A percentile compares a stretch with the other conserved stretches of the same genome.
Conservation (phyloP, 2,797 vertebrate genomes). For the Atherinosoma microstoma region DNA sequence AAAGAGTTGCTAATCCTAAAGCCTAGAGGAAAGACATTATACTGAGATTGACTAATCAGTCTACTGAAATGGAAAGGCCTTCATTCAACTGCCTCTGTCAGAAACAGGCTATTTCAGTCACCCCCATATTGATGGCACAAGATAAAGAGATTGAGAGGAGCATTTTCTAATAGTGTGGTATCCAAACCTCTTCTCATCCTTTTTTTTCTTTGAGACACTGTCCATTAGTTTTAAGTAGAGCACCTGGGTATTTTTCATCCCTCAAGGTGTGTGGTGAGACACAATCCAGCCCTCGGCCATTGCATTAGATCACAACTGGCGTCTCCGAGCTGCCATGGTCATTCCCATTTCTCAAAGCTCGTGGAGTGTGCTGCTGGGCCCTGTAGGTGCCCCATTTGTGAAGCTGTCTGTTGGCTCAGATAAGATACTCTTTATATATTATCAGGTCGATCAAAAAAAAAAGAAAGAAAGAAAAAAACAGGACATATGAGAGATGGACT, state of each 20-base stretch:
- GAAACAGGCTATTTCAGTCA: constrained; percentile 68
- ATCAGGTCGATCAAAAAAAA: constrained; percentile 79
- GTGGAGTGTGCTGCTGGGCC: constrained; percentile 69
- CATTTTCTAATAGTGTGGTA: constrained; percentile 65
- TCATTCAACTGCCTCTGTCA: constrained; percentile 65
- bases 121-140: constrained; percentile 49
- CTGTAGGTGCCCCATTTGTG: constrained; percentile 82
- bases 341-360: constrained; percentile 84
- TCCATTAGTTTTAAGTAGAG: constrained; percentile 84
- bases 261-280: constrained; percentile 82
- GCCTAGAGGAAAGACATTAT: constrained; percentile 75
- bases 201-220: constrained; percentile 75
- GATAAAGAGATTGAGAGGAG: constrained; percentile 65
- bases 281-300: constrained; percentile 79
- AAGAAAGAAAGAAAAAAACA: constrained; percentile 67
- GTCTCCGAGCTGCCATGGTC: constrained; percentile 78
- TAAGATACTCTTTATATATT: constrained; percentile 82
- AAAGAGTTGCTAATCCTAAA: constrained; percentile 77
- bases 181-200: constrained; percentile 58
- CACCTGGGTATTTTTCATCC: constrained; percentile 80
- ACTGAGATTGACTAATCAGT: constrained; percentile 77
- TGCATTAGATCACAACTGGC: constrained; percentile 82
- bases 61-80: constrained; percentile 74
- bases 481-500: constrained; percentile 52
- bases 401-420: constrained; percentile 83